A percentile compares a stretch with the other conserved stretches of the same genome.
Conservation (phyloP, 2,888 invertebrate species). For the Harpagoxenus sublaevis region DNA sequence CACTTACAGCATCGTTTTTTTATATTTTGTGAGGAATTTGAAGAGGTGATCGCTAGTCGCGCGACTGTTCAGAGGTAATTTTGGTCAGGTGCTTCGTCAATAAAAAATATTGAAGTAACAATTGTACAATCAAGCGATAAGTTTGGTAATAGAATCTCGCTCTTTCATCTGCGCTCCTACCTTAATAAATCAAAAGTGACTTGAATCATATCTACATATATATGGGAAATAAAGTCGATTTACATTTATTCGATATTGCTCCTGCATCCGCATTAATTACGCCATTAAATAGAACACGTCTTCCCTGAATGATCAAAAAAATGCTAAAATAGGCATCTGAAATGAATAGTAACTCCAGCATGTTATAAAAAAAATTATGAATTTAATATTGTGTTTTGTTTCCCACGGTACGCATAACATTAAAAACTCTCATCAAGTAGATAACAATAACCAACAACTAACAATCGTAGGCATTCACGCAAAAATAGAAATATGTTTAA, state of each 20-base stretch:
- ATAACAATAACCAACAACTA: conserved; percentile 86
- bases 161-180: conserved; percentile 20
- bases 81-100: conserved; percentile 71
- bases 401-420: conserved; percentile 82
- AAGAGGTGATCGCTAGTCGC: conserved; percentile 74
- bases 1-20: conserved; percentile 57
- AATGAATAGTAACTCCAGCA: conserved; percentile 73
- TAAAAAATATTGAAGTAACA: conserved; percentile 50
- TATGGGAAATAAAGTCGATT: conserved; percentile 38
- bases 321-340: conserved; percentile 64
- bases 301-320: conserved; percentile 54
- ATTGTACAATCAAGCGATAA: conserved; percentile 47
- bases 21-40: conserved; percentile 71
- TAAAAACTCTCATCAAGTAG: conserved; percentile 84
- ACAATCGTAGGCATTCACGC: conserved; percentile 85
- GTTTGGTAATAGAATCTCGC: conserved; percentile 40
- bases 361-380: conserved; percentile 73
- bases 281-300: conserved; percentile 46
- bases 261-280: conserved; percentile 52
- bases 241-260: conserved; percentile 52
- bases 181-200: conserved; percentile 60
- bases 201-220: conserved; percentile 32
- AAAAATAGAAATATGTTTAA: conserved; percentile 84
- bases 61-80: conserved; percentile 77
- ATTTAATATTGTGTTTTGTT: conserved; percentile 76